phyloP scores from a whole-genome alignment of 1,140 invertebrate species.

The Medauroidea extradentata region DNA sequence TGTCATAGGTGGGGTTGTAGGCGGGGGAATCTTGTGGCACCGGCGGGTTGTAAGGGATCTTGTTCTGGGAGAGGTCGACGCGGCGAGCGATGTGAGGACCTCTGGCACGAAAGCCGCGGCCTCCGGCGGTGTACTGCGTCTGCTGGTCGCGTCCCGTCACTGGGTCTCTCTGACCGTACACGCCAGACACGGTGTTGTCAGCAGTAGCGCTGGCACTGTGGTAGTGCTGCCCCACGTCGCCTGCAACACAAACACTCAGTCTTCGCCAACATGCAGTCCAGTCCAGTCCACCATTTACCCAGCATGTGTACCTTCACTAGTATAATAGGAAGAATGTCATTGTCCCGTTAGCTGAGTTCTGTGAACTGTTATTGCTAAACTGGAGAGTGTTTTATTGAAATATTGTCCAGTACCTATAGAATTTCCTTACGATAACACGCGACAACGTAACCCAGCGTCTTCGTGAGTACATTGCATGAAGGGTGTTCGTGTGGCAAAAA shows the following conservation, averaged over 20 bases:
- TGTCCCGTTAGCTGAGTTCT: too few species aligned
- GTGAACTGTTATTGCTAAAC: background rate
- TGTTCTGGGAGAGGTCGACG: constrained; percentile 48
- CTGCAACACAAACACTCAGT: too few species aligned
- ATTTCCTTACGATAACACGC: too few species aligned
- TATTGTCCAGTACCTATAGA: too few species aligned
- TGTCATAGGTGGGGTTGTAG: constrained; percentile 54
- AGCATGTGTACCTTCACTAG: too few species aligned
- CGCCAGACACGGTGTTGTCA: constrained; percentile 34
- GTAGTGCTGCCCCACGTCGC: constrained; percentile 30
- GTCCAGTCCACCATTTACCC: too few species aligned
- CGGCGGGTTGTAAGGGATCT: constrained; percentile 36
- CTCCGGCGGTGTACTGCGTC: constrained; percentile 66
- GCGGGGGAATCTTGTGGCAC: constrained; percentile 27
- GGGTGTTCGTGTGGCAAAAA: too few species aligned
- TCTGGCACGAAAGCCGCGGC: constrained; percentile 62
- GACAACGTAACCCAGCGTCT: too few species aligned
- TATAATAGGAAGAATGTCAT: too few species aligned
- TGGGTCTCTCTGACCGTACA: constrained; percentile 61
- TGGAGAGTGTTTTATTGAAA: background rate
- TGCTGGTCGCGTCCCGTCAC: constrained; percentile 55
- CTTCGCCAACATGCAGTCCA: too few species aligned
- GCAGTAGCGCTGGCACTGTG: constrained; percentile 26
- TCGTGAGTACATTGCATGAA: too few species aligned
- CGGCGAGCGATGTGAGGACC: constrained; percentile 63